Conservation (phyloP, 2,797 vertebrate genomes). For the Toxotes lorentzi region DNA sequence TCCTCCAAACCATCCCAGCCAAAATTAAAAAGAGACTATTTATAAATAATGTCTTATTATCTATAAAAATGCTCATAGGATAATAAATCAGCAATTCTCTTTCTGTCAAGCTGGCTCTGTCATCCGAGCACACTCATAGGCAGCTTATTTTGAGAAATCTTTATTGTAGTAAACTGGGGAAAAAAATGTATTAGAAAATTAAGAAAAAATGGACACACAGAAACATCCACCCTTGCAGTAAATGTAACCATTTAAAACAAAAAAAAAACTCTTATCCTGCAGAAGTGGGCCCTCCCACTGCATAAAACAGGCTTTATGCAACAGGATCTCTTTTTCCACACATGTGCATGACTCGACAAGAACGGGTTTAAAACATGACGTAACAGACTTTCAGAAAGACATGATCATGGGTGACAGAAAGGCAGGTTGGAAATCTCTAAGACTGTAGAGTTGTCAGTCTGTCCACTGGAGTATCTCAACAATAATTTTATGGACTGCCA, state of each 20-base stretch:
- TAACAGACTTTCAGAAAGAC: conserved; percentile 27
- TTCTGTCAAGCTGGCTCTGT: conserved; percentile 1
- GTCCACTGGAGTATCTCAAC: neutral
- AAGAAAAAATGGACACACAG: neutral
- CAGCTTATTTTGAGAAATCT: conserved; percentile 2
- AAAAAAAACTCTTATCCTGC: neutral
- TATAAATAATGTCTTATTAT: neutral
- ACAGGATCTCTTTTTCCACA: conserved; percentile 18
- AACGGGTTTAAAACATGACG: conserved; percentile 12
- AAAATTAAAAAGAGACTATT: neutral
- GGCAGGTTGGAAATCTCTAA: neutral
- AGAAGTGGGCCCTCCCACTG: neutral
- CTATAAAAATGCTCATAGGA: neutral
- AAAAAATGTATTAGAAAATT: neutral
- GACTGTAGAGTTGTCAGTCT: neutral
- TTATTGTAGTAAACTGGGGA: neutral
- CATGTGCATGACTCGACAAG: conserved; percentile 40
- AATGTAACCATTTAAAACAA: neutral
- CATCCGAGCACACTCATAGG: neutral
- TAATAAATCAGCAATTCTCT: neutral
- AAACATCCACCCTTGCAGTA: neutral
- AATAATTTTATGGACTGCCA: neutral
- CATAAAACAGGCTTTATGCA: conserved; percentile 11
- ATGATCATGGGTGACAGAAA: conserved; percentile 16
- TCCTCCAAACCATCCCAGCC: neutral